A percentile compares a stretch with the other conserved stretches of the same genome.
Evolutionary conservation across 2,797 vertebrate species (phyloP).

Genomic region (Corythornis leucogaster): DNA sequence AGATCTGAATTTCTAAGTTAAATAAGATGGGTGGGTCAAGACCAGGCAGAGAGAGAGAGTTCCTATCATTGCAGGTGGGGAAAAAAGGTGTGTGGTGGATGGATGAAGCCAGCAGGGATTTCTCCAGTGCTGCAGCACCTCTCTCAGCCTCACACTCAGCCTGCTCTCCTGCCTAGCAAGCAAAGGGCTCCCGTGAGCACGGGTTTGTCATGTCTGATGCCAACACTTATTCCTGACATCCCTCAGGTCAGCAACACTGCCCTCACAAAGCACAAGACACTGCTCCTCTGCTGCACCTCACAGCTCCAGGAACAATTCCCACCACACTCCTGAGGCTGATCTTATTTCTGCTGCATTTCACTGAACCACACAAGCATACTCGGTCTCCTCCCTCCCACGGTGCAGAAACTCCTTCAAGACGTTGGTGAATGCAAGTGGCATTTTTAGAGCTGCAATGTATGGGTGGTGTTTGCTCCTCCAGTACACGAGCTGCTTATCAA

Average conservation of each 20-base stretch:
- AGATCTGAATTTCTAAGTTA: neutral
- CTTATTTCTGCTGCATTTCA: slow-evolving; percentile 9
- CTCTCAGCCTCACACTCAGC: accelerated
- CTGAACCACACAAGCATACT: slow-evolving; percentile 30
- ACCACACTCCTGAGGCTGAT: neutral
- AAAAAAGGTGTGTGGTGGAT: neutral
- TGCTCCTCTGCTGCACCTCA: neutral
- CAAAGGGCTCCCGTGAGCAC: neutral
- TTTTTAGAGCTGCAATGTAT: slow-evolving; percentile 59
- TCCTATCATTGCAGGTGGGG: neutral
- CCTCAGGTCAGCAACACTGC: neutral
- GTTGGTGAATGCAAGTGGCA: slow-evolving; percentile 64
- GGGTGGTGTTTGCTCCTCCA: slow-evolving; percentile 54
- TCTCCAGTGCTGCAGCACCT: neutral
- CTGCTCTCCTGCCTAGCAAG: neutral
- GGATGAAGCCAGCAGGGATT: neutral
- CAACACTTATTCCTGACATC: neutral
- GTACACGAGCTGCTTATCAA: slow-evolving; percentile 54
- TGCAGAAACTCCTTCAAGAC: slow-evolving; percentile 49
- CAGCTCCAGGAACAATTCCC: neutral
- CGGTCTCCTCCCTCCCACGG: slow-evolving; percentile 38
- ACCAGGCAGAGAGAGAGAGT: neutral
- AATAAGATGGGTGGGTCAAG: neutral
- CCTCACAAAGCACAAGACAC: neutral
- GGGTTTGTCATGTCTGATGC: neutral